Conservation (phyloP, 2,797 vertebrate species). For the Tinamus major region DNA sequence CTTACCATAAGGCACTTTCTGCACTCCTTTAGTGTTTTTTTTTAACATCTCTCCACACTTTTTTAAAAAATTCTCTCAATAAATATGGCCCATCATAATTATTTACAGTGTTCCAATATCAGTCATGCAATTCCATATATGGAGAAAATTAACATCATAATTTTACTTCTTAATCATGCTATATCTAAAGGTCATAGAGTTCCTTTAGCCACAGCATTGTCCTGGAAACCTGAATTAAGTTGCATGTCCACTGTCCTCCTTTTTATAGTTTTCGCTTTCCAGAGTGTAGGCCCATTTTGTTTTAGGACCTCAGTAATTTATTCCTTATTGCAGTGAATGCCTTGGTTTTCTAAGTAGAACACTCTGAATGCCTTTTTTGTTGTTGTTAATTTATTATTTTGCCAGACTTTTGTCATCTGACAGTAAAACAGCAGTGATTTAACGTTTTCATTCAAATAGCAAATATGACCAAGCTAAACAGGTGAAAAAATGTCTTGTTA, state of each 20-base stretch:
- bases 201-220: not conserved
- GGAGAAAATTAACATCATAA: not conserved
- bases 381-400: not conserved
- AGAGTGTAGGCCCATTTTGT: not conserved
- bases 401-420: not conserved
- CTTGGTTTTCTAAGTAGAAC: not conserved
- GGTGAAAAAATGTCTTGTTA: not conserved
- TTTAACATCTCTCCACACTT: not conserved
- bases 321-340: conserved; percentile 1
- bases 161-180: not conserved
- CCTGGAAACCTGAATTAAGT: not conserved
- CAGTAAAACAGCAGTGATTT: not conserved
- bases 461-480: not conserved
- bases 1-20: not conserved
- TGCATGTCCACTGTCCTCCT: not conserved
- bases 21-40: not conserved
- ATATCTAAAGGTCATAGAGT: not conserved
- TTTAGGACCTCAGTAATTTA: conserved; percentile 23
- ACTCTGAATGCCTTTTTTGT: not conserved
- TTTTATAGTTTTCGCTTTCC: conserved; percentile 18
- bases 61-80: not conserved
- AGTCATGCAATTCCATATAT: not conserved
- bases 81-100: not conserved
- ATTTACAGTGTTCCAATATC: not conserved
- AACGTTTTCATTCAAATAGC: not conserved